These are phyloP conservation scores for Enteromius argenteus DNA, from an alignment of 2,797 vertebrate species.

Conservation along the genomic window DNA sequence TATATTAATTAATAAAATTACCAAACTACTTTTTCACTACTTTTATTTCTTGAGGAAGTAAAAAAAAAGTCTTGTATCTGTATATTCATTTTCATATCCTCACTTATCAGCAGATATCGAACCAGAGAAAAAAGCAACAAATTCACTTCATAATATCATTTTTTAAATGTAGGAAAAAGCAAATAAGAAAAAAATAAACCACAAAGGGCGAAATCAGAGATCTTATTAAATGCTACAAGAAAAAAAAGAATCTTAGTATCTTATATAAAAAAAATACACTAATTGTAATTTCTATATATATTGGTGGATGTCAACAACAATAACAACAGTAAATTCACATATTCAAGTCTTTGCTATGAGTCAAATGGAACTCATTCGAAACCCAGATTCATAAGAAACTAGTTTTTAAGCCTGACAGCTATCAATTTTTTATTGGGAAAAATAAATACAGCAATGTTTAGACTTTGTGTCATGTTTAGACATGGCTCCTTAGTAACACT, in stretches of 20 bases:
- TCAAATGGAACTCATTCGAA: background rate
- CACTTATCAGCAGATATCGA: background rate
- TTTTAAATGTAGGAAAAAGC: background rate
- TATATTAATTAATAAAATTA: background rate
- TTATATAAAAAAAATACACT: background rate
- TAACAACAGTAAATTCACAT: background rate
- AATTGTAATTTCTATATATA: background rate
- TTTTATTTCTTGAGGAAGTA: background rate
- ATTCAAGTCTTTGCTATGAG: background rate
- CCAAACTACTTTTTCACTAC: background rate
- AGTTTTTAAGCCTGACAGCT: constrained; percentile 16
- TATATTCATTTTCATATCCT: background rate
- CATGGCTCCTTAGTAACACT: constrained; percentile 58
- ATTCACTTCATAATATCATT: background rate
- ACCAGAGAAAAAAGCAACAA: background rate
- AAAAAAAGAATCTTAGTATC: background rate
- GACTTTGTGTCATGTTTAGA: constrained; percentile 16
- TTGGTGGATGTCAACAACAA: background rate
- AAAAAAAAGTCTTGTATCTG: background rate
- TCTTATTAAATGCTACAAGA: background rate
- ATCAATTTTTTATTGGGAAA: constrained; percentile 41
- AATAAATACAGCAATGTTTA: constrained; percentile 49
- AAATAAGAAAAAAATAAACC: background rate
- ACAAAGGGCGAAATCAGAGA: background rate
- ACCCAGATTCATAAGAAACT: background rate